Base-by-base conservation (phyloP, 2,888 invertebrate genomes). In the Lycophotia porphyrea region DNA sequence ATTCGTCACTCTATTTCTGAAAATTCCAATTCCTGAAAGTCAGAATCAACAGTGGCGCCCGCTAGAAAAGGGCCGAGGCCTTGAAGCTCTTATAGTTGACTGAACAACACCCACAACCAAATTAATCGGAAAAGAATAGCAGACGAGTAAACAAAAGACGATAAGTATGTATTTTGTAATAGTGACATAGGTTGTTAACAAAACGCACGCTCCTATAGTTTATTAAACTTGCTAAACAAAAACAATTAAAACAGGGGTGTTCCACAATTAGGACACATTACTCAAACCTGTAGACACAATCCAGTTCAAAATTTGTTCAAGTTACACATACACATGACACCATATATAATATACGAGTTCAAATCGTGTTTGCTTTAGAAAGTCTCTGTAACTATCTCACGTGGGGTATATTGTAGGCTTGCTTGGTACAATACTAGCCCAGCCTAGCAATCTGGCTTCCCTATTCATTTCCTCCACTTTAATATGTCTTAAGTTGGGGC, bases 391-490 rank as follows among this genome's bases (percentile, higher is more conserved):
- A 52, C 55, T 75, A 77, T 81, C 71, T 76, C 76, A 80, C 68
- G 79, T 72, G 42, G 47, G 67, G 66, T 78, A 74, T 84, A 86
- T 85, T 87, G 82, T 84, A 73, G 84, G 63, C 66, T 74, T 36
- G 36, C n/a, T 39, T 55, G 61, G 63, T 69, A 84, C 44, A 83
- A 83, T 71, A 71, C 71, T 58, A 18, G 78, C 74, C 69, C 21
- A n/a, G 78, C 58, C 66, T 64, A 68, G 74, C 74, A 82, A 85
- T 82, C 77, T 85, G 60, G 80, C 73, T 66, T 75, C 68, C 34
- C 87, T 81, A 87, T 87, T 87, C 88, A 87, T 80, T 72, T 84
- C 66, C 73, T 75, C 74, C 55, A 77, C 13, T 84, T 87, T 87
- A 85, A 87, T 84, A 84, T 70, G 78, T 82, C 77, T 84, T 76